Percentiles rank a stretch among this genome's conserved stretches.
phyloP scores from a whole-genome alignment of 1,140 invertebrate genomes.

The Hypothenemus hampei region DNA sequence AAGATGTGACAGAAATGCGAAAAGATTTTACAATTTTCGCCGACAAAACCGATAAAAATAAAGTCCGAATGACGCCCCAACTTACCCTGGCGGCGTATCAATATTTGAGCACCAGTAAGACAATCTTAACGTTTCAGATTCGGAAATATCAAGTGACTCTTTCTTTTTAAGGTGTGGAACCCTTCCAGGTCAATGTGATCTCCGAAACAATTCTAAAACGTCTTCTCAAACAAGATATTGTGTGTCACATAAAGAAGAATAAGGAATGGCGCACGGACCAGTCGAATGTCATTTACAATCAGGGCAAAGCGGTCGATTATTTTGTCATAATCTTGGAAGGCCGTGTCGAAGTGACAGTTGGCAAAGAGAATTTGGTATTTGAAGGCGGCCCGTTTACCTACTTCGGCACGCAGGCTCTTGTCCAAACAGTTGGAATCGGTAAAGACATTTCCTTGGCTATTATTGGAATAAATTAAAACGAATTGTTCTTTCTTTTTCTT shows the following conservation, averaged over 20 bases:
- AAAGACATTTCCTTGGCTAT: conserved; percentile 16
- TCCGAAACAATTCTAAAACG: conserved; percentile 85
- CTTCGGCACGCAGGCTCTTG: conserved; percentile 83
- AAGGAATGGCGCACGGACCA: conserved; percentile 69
- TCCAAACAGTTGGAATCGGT: conserved; percentile 71
- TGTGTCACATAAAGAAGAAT: conserved; percentile 80
- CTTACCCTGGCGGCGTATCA: conserved; percentile 89
- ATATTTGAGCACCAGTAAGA: conserved; percentile 86
- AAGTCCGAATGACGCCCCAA: conserved; percentile 85
- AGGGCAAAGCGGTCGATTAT: conserved; percentile 84
- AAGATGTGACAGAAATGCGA: conserved; percentile 51
- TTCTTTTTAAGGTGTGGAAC: conserved; percentile 69
- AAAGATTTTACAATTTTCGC: conserved; percentile 82
- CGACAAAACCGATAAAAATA: conserved; percentile 71
- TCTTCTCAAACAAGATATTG: conserved; percentile 85
- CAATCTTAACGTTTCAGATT: neutral
- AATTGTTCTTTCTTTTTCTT: neutral
- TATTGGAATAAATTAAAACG: neutral
- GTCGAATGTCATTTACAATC: conserved; percentile 69
- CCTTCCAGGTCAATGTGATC: conserved; percentile 78
- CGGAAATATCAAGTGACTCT: neutral
- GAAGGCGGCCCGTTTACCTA: conserved; percentile 93
- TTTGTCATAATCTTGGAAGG: conserved; percentile 93
- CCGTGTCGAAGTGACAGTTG: conserved; percentile 83
- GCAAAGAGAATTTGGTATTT: conserved; percentile 82